phyloP scores from a whole-genome alignment of 2,113 vertebrate genomes.

The Oophaga pumilio region DNA sequence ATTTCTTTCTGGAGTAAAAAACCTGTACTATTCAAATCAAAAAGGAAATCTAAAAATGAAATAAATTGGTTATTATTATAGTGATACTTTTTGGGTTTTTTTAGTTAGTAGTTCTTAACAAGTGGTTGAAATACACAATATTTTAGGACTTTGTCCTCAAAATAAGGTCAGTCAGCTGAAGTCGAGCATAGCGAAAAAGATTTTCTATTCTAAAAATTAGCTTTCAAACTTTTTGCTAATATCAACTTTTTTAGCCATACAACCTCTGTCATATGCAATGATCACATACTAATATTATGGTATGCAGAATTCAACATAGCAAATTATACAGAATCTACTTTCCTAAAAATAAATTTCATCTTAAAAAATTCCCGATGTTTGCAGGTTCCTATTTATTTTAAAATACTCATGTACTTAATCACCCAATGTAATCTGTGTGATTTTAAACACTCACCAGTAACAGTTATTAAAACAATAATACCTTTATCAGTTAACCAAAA shows the following conservation, averaged over 20 bases:
- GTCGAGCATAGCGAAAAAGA: background rate
- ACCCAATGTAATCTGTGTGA: too few species aligned
- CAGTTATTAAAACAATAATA: too few species aligned
- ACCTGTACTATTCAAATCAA: background rate
- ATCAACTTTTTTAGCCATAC: background rate
- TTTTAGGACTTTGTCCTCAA: constrained; percentile 20
- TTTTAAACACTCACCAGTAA: too few species aligned
- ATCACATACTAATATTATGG: background rate
- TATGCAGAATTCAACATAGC: background rate
- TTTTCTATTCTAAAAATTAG: background rate
- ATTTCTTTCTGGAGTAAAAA: background rate
- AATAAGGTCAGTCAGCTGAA: constrained; percentile 16
- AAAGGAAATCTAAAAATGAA: background rate
- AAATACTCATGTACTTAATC: background rate
- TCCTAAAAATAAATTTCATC: background rate
- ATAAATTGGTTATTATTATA: background rate
- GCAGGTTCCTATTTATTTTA: background rate
- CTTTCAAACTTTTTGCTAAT: background rate
- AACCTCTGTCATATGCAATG: background rate
- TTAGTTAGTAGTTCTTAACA: background rate
- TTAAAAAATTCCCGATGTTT: background rate
- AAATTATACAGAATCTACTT: background rate
- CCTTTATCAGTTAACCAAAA: too few species aligned
- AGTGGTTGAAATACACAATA: background rate
- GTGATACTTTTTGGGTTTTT: background rate